A percentile compares a stretch with the other conserved stretches of the same genome.
phyloP scores from a whole-genome alignment of 2,113 vertebrate species.

The Platysternon megacephalum region DNA sequence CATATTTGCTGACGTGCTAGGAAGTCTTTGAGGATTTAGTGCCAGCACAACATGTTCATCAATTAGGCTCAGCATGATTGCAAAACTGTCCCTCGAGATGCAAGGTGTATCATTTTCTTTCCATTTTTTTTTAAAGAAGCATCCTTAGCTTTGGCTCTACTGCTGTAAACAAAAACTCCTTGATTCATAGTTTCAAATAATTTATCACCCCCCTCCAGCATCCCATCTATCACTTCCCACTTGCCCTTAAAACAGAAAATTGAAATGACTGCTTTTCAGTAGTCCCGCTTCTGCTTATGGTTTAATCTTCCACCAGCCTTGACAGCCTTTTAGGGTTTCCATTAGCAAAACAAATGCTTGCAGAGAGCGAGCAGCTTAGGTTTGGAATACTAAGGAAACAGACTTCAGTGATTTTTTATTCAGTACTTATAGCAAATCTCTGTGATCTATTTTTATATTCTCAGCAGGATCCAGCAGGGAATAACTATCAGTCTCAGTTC shows the following conservation, averaged over 20 bases:
- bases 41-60: constrained; percentile 44
- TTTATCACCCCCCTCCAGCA: not conserved
- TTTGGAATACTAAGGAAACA: not conserved
- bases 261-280: not conserved
- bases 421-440: not conserved
- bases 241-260: not conserved
- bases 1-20: not conserved
- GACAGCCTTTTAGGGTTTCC: not conserved
- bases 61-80: not conserved
- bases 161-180: not conserved
- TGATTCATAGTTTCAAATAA: not conserved
- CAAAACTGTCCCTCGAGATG: constrained; percentile 7
- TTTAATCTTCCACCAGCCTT: not conserved
- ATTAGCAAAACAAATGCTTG: constrained; percentile 15
- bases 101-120: constrained; percentile 23
- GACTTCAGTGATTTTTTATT: not conserved
- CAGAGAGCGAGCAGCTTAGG: not conserved
- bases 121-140: not conserved
- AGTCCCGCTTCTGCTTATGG: not conserved
- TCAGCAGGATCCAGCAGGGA: not conserved
- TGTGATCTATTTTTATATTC: not conserved
- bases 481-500: not conserved
- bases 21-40: constrained; percentile 51
- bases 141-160: not conserved
- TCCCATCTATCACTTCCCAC: not conserved